phyloP scores from a whole-genome alignment of 2,888 invertebrate species.

The Chromoteleia sp. region DNA sequence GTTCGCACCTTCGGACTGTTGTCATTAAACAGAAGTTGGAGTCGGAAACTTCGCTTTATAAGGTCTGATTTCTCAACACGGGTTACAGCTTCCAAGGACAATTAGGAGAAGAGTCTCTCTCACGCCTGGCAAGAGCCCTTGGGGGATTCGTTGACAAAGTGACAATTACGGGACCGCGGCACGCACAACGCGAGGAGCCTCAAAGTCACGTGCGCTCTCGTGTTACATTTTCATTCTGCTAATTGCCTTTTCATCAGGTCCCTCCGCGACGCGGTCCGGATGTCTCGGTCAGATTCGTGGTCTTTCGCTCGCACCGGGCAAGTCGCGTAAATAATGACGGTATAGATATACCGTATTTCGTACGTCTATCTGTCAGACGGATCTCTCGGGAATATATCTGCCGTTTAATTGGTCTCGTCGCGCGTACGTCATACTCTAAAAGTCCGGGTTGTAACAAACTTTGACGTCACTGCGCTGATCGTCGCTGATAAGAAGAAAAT shows the following conservation, averaged over 20 bases:
- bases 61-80: constrained; percentile 61
- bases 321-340: constrained; percentile 27
- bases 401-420: constrained; percentile 58
- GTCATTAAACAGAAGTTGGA: constrained; percentile 44
- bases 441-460: constrained; percentile 36
- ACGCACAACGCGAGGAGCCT: constrained; percentile 71
- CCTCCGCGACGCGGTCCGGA: constrained; percentile 42
- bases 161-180: constrained; percentile 80
- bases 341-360: constrained; percentile 16
- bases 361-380: constrained; percentile 47
- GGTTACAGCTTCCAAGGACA: constrained; percentile 62
- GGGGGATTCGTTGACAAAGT: constrained; percentile 82
- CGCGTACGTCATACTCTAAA: constrained; percentile 38
- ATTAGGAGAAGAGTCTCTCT: constrained; percentile 69
- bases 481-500: constrained; percentile 43
- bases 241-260: constrained; percentile 82
- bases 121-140: constrained; percentile 72
- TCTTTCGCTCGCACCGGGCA: constrained; percentile 37
- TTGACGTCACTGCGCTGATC: constrained; percentile 32
- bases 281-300: constrained; percentile 57
- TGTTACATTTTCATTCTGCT: constrained; percentile 85
- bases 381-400: constrained; percentile 49
- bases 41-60: constrained; percentile 55
- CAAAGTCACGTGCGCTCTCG: constrained; percentile 84
- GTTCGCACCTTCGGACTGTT: constrained; percentile 20